phyloP scores from a whole-genome alignment of 2,797 vertebrate species.

The Alectoris magna region DNA sequence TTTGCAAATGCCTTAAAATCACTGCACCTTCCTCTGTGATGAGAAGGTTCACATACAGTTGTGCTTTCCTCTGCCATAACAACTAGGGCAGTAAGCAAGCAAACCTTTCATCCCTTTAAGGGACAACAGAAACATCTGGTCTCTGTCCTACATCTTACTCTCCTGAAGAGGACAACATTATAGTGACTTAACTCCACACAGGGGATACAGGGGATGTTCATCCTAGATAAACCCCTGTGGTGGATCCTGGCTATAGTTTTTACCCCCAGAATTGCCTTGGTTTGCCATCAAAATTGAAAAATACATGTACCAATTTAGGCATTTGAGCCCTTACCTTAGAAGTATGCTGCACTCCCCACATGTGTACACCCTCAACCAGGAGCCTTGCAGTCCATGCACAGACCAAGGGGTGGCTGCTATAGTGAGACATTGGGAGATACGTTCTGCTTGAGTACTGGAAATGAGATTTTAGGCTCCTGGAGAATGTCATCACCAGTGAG shows the following conservation, averaged over 20 bases:
- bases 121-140: neutral
- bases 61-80: neutral
- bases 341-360: fast-evolving
- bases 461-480: neutral
- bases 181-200: neutral
- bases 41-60: neutral
- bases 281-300: neutral
- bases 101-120: fast-evolving
- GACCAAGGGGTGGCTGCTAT: fast-evolving
- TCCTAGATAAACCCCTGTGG: fast-evolving
- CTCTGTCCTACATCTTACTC: fast-evolving
- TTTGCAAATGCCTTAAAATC: neutral
- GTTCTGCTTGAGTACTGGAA: neutral
- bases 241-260: neutral
- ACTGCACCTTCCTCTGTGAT: neutral
- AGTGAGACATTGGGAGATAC: neutral
- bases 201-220: fast-evolving
- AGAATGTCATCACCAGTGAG: neutral
- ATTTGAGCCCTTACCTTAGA: fast-evolving
- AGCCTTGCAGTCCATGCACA: neutral
- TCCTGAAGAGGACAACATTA: neutral
- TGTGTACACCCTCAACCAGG: fast-evolving
- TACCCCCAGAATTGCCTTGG: fast-evolving
- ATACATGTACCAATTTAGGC: fast-evolving
- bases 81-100: neutral